Base-by-base conservation (phyloP, 2,113 vertebrate genomes). In the Caloenas nicobarica region DNA sequence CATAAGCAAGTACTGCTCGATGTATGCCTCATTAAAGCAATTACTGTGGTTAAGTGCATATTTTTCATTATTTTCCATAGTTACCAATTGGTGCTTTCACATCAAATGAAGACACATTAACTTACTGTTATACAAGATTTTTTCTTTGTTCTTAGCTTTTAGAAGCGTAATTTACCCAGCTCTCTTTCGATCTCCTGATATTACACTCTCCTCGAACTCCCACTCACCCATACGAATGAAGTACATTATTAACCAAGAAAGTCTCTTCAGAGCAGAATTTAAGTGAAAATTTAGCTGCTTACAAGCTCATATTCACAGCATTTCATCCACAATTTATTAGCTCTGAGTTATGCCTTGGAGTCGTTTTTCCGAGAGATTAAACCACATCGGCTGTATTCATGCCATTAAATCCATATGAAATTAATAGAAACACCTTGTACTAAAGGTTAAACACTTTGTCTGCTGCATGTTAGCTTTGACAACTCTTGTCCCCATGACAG, bases 161-260 rank as follows among this genome's bases (percentile, higher is more conserved):
- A 96, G 94, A 94, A 91, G 91, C 74, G 72, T 93, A 92, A 97
- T 95, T 97, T 96, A 94, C 93, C 76, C 93, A 92, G 65, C 79
- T 97, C 88, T 91, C 76, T 91, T 85, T 86, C 40, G 83, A 96
- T 96, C 95, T 96, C 79, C 89, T 98, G 97, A 97, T 96, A 97
- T 95, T 95, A 95, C 89, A 71, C 65, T 96, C 95, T 97, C 88
- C 86, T 97, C 93, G 94, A 97, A 97, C 97, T 97, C 97, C 98
- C 88, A 98, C 97, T 87, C 95, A 96, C 79, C 36, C 77, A 73
- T 97, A 89, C 92, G 95, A 97, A 98, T 97, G 92, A 97, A 97
- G 96, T 95, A 97, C 93, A 93, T 96, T 97, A 97, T 97, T 97
- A 97, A 95, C 76, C 79, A 97, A 93, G 79, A 68, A 95, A 91